These are phyloP conservation scores for Hylaea fasciaria DNA, from an alignment of 2,888 invertebrate genomes.

Conservation along the genomic window DNA sequence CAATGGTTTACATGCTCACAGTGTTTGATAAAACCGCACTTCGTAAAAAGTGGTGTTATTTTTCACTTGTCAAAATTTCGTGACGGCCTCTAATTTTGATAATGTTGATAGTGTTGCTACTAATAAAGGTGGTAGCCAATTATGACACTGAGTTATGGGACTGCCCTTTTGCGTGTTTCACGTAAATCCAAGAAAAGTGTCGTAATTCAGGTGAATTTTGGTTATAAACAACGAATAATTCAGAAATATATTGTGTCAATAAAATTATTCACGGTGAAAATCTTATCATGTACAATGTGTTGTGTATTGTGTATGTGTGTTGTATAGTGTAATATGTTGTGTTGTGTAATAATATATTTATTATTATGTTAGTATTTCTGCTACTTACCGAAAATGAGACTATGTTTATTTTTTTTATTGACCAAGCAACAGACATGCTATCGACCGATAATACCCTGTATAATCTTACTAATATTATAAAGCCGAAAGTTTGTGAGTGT, in stretches of 20 bases:
- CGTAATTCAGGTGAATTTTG: slow-evolving; percentile 29
- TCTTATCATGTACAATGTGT: too few species aligned
- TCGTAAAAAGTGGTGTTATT: slow-evolving; percentile 18
- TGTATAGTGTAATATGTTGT: too few species aligned
- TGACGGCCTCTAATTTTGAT: slow-evolving; percentile 63
- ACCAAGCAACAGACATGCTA: too few species aligned
- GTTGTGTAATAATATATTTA: too few species aligned
- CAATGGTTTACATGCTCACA: too few species aligned
- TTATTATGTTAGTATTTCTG: too few species aligned
- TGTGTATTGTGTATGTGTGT: too few species aligned
- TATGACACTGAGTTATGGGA: slow-evolving; percentile 73
- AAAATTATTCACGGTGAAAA: not conserved
- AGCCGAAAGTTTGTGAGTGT: too few species aligned
- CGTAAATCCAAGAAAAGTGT: slow-evolving; percentile 18
- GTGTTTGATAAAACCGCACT: not conserved
- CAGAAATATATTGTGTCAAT: not conserved
- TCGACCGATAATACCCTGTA: too few species aligned
- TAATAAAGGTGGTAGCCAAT: slow-evolving; percentile 66
- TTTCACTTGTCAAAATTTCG: slow-evolving; percentile 53
- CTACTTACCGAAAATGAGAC: too few species aligned
- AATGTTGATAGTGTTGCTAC: slow-evolving; percentile 56
- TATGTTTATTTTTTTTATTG: too few species aligned
- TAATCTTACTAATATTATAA: too few species aligned
- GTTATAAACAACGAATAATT: slow-evolving; percentile 23
- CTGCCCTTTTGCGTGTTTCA: slow-evolving; percentile 66